Conservation (phyloP, 2,113 vertebrate species). For the Malaclemys terrapin region DNA sequence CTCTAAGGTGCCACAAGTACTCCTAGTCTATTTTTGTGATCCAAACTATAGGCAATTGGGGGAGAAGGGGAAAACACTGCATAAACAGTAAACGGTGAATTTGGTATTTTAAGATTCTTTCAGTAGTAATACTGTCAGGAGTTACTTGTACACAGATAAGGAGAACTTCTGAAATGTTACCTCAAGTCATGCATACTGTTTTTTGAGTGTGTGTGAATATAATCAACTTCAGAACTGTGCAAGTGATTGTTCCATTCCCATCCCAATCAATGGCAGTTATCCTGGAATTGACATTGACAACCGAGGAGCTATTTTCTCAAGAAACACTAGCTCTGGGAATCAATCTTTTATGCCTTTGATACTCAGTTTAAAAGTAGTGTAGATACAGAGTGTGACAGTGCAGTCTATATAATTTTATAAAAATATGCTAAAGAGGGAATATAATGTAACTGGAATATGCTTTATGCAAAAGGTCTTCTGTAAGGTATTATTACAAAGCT, state of each 20-base stretch:
- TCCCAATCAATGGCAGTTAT: background rate
- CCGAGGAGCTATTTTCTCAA: background rate
- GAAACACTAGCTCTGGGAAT: background rate
- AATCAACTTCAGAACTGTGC: background rate
- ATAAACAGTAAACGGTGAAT: background rate
- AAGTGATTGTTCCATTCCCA: background rate
- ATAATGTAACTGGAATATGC: too few relatives aligned
- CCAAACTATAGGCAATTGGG: background rate
- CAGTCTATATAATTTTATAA: too few relatives aligned
- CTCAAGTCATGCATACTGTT: fast-evolving
- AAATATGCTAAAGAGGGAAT: too few relatives aligned
- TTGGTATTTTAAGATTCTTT: background rate
- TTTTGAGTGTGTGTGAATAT: too few relatives aligned
- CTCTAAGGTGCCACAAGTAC: too few relatives aligned
- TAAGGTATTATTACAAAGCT: too few relatives aligned
- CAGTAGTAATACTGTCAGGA: background rate
- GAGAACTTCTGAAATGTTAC: background rate
- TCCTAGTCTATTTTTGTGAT: background rate
- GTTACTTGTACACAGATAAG: fast-evolving
- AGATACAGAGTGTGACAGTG: too few relatives aligned
- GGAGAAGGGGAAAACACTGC: fast-evolving
- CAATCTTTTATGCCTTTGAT: fast-evolving
- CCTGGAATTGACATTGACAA: background rate
- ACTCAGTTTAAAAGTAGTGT: background rate
- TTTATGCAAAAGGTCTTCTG: too few relatives aligned